Evolutionary conservation across 2,888 invertebrate genomes (phyloP), one percentile per base, ranked within the genome.

Genomic region (Clepsis dumicolana): DNA sequence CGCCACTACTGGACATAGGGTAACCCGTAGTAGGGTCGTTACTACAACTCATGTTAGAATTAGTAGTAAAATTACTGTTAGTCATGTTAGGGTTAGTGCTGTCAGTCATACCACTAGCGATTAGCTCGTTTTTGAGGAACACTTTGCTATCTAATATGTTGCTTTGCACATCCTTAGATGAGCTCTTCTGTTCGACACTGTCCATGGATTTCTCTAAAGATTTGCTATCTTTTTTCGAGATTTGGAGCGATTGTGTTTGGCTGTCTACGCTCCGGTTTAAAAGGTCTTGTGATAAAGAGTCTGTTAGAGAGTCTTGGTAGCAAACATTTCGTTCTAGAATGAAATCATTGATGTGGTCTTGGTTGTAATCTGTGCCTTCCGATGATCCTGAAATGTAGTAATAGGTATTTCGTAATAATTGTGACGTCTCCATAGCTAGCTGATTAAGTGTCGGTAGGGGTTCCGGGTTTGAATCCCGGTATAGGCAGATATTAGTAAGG

Each of bases 251-350:
- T n/a, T 70, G 64, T 0, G 78, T 78, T 70, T 90, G 93, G 64
- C 90, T 92, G 63, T 94, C 94, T 0, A 85, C 78, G 66, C 93
- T 93, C 44, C 86, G 75, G 71, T 89, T 91, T 0, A 92, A 75
- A 0, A 93, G 74, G 35, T 94, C 94, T 70, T 94, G 94, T 38
- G 90, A 88, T 0, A 90, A 73, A 0, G 94, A 94, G 59, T 94
- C 94, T 0, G 93, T 90, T 24, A 94, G 75, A 0, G 94, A 94
- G 59, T 94, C 94, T 76, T 94, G 94, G 73, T 91, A 94, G 73
- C 94, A 94, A 0, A 94, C 88, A 69, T 94, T 94, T 2, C 94
- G 74, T 80, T 94, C 94, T 0, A 94, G 74, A 10, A 94, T 88
- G 70, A 91, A 94, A 64, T 94, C 94, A 74, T 91, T 93, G 72